Percentiles rank a stretch among this genome's conserved stretches.
phyloP scores from a whole-genome alignment of 2,113 vertebrate species.

The Trogon melanurus region DNA sequence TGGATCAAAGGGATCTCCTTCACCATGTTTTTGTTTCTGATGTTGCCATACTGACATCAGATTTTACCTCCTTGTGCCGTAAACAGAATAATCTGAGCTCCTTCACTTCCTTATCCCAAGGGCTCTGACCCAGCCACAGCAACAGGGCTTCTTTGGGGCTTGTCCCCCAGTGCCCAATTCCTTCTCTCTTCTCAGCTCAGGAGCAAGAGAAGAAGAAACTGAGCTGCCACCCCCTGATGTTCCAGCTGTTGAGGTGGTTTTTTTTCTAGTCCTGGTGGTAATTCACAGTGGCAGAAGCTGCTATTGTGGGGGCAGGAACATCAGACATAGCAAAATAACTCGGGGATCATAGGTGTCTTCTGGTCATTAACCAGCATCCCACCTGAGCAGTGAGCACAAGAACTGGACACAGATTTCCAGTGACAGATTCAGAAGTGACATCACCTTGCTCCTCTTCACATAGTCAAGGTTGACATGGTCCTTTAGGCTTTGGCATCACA shows the following conservation, averaged over 20 bases:
- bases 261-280: not conserved
- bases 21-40: not conserved
- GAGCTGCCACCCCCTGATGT: not conserved
- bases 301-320: not conserved
- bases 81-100: not conserved
- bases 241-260: not conserved
- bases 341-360: not conserved
- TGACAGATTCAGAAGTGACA: not conserved
- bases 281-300: not conserved
- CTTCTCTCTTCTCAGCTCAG: not conserved
- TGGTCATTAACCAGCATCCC: not conserved
- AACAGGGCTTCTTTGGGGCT: not conserved
- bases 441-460: not conserved
- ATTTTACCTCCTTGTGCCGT: not conserved
- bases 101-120: not conserved
- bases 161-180: not conserved
- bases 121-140: not conserved
- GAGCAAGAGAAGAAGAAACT: not conserved
- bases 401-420: not conserved
- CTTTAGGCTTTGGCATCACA: not conserved
- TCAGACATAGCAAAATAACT: not conserved
- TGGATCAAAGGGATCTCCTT: not conserved
- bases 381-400: not conserved
- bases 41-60: not conserved
- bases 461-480: not conserved